Percentiles rank a stretch among this genome's conserved stretches.
Conservation (phyloP, 2,113 vertebrate species). For the Balaeniceps rex region DNA sequence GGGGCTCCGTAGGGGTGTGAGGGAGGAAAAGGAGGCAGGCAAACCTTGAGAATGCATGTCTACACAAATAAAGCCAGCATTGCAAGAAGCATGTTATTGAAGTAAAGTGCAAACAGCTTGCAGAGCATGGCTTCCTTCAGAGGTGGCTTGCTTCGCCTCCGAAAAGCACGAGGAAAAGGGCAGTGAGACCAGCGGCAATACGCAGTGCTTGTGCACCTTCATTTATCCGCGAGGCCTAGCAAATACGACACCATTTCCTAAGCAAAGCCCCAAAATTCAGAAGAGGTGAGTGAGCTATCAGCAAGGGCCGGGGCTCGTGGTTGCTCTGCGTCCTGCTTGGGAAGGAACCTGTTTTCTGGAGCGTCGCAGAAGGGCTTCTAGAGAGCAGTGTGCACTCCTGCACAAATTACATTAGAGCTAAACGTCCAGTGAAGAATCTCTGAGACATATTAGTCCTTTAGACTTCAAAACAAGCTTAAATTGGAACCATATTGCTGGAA, state of each 20-base stretch:
- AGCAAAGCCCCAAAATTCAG: conserved; percentile 67
- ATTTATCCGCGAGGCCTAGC: conserved; percentile 76
- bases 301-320: conserved; percentile 49
- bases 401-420: conserved; percentile 73
- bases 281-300: conserved; percentile 64
- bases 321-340: conserved; percentile 74
- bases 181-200: conserved; percentile 64
- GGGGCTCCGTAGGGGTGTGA: conserved; percentile 75
- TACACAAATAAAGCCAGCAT: conserved; percentile 55
- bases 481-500: conserved; percentile 84
- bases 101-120: conserved; percentile 72
- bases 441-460: conserved; percentile 79
- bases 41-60: conserved; percentile 61
- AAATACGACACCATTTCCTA: conserved; percentile 79
- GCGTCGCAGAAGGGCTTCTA: neutral
- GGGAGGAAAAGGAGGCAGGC: conserved; percentile 59
- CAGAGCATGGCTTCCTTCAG: conserved; percentile 45
- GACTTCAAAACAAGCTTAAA: conserved; percentile 83
- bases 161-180: neutral
- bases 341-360: conserved; percentile 59
- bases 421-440: conserved; percentile 73
- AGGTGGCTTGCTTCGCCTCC: neutral
- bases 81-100: conserved; percentile 49
- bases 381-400: neutral
- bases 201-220: conserved; percentile 70